Evolutionary conservation across 2,888 invertebrate species (phyloP).

Genomic region (Brenthis daphne): DNA sequence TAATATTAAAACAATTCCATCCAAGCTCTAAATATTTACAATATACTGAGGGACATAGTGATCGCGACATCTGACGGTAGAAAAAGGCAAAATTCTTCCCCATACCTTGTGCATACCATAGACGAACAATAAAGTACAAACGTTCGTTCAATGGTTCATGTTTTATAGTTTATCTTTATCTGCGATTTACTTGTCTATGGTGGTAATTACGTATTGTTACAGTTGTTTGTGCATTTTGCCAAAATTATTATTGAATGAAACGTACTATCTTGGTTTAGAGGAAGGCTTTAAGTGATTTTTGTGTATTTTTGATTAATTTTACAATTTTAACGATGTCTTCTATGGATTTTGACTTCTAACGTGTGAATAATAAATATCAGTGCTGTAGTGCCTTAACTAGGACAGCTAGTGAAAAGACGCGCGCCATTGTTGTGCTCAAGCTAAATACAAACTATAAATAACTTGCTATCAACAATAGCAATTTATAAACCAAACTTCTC

Average conservation of each 20-base stretch:
- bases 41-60: too few relatives aligned
- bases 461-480: slow-evolving; percentile 60
- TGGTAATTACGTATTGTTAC: slow-evolving; percentile 6
- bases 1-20: too few relatives aligned
- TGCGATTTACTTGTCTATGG: not conserved
- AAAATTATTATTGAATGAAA: not conserved
- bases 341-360: slow-evolving; percentile 77
- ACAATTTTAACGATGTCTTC: slow-evolving; percentile 67
- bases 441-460: slow-evolving; percentile 68
- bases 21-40: too few relatives aligned
- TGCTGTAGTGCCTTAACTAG: slow-evolving; percentile 59
- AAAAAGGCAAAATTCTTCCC: too few relatives aligned
- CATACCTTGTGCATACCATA: too few relatives aligned
- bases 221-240: slow-evolving; percentile 1
- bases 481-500: slow-evolving; percentile 64
- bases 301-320: slow-evolving; percentile 33
- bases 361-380: slow-evolving; percentile 43
- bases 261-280: not conserved
- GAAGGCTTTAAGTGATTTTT: slow-evolving; percentile 15
- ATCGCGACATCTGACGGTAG: too few relatives aligned
- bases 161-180: too few relatives aligned
- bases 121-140: too few relatives aligned
- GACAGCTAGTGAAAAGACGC: slow-evolving; percentile 77
- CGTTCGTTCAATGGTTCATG: too few relatives aligned
- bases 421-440: slow-evolving; percentile 66